Base-by-base conservation (phyloP, 2,888 invertebrate species). In the Notodonta dromedarius region DNA sequence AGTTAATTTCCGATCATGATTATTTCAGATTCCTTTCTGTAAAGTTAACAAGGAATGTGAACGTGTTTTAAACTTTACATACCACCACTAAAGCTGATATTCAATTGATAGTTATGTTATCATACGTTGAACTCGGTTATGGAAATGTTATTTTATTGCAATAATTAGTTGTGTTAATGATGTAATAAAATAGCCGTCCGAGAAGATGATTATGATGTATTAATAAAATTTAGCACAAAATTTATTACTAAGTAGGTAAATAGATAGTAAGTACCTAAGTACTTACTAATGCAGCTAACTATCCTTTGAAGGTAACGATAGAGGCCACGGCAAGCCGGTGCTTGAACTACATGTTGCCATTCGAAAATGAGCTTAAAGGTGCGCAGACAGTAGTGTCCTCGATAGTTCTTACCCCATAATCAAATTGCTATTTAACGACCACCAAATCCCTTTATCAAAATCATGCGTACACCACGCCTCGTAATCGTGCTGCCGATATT, bases 41-140 rank as follows among this genome's bases (percentile, higher is more conserved):
- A 44, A 44, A 16, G 6, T 42, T 16, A 40, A 4, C 32, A 42
- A n/a, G 0, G 0, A 11, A 14, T 24, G 55, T 6, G 24, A 56
- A 6, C 35, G 51, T 56, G 66, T 39, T 60, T 59, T 61, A 24
- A 35, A 5, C 14, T 39, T 56, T 66, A 5, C 48, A 5, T 5
- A 11, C 5, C n/a, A 5, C 8, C 3, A 0, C 0, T 8, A 4
- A 5, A 1, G 8, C 58, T 63, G 2, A 40, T n/a, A 12, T 14
- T 48, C 13, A 11, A 59, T 14, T 71, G 24, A 1, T n/a, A 5
- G 1, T 46, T 8, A 53, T 42, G 53, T 66, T 71, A 69, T 71
- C 69, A 72, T 57, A 35, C 62, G 44, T 69, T 69, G 72, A 61
- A 55, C 71, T 60, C 55, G 9, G 12, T 46, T 14, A 58, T 56